Evolutionary conservation across 2,888 invertebrate species (phyloP).

Genomic region (Hetaerina titia): DNA sequence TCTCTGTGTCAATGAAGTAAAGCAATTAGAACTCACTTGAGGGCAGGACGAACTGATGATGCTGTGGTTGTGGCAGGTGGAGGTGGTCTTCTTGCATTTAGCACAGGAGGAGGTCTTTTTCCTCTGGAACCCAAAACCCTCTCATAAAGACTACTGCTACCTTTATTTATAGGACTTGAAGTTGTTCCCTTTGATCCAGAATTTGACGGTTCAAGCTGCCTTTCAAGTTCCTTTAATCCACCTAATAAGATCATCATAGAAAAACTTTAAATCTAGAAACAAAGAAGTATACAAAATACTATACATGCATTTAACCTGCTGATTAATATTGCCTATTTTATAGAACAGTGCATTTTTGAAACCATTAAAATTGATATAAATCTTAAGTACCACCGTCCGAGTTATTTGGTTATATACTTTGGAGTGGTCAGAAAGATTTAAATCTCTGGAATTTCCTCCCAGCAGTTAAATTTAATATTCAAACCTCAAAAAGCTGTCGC

Average conservation of each 20-base stretch:
- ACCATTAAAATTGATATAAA: too few relatives aligned
- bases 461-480: too few relatives aligned
- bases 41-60: conserved; percentile 36
- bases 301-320: neutral
- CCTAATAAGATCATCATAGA: conserved; percentile 77
- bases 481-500: too few relatives aligned
- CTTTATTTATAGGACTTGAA: conserved; percentile 81
- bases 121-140: conserved; percentile 81
- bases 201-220: conserved; percentile 81
- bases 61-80: conserved; percentile 73
- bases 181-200: conserved; percentile 74
- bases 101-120: conserved; percentile 36
- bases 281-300: neutral
- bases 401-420: too few relatives aligned
- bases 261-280: neutral
- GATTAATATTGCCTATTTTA: too few relatives aligned
- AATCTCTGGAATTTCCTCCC: too few relatives aligned
- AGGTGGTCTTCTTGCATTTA: conserved; percentile 76
- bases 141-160: conserved; percentile 88
- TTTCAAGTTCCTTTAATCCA: conserved; percentile 91
- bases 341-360: too few relatives aligned
- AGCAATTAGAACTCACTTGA: conserved; percentile 75
- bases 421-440: too few relatives aligned
- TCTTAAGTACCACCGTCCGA: too few relatives aligned
- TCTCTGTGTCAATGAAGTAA: conserved; percentile 75